These are phyloP conservation scores for Ceratosolen fusciceps DNA, from an alignment of 1,140 invertebrate genomes.

Conservation along the genomic window DNA sequence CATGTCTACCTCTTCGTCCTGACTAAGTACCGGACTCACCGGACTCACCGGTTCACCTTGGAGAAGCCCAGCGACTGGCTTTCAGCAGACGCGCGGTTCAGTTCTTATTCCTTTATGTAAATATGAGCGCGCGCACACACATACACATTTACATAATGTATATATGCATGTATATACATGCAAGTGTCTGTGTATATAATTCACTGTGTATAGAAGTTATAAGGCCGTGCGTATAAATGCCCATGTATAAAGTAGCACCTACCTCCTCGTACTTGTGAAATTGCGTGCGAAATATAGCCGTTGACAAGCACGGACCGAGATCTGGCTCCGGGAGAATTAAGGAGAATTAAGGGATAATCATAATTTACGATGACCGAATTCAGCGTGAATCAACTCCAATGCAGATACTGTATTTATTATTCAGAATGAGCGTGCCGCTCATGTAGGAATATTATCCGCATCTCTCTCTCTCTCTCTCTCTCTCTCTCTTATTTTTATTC, in stretches of 20 bases:
- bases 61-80: slow-evolving; percentile 55
- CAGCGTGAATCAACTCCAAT: neutral
- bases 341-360: slow-evolving; percentile 28
- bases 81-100: slow-evolving; percentile 6
- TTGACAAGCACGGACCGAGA: neutral
- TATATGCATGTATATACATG: neutral
- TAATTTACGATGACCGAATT: slow-evolving; percentile 3
- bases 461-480: neutral
- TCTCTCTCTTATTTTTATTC: slow-evolving; percentile 7
- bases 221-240: neutral
- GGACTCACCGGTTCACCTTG: slow-evolving; percentile 66
- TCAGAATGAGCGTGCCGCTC: neutral
- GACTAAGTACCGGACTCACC: slow-evolving; percentile 54
- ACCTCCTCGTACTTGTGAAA: neutral
- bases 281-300: slow-evolving; percentile 25
- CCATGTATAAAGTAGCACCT: neutral
- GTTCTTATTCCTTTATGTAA: neutral
- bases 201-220: neutral
- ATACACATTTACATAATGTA: too few species aligned
- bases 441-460: neutral
- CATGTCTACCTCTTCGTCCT: slow-evolving; percentile 4
- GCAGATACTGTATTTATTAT: slow-evolving; percentile 12
- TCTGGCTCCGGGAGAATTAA: slow-evolving; percentile 3
- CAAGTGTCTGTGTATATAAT: too few species aligned
- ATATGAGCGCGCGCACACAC: neutral